A percentile compares a stretch with the other conserved stretches of the same genome.
Conservation (phyloP, 2,888 invertebrate genomes). For the Ernsta delagoae region DNA sequence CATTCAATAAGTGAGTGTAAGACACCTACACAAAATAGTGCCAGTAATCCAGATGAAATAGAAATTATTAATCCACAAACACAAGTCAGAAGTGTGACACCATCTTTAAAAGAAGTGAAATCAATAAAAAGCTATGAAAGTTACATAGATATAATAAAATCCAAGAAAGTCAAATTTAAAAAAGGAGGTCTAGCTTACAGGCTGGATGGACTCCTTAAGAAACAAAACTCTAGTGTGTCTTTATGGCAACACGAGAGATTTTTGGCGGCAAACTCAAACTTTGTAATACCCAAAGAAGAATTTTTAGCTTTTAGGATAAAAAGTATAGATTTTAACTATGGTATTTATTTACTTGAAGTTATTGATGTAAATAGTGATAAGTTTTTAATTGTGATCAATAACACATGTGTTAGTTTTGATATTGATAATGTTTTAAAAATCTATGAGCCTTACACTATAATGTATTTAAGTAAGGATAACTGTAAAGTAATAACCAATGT, state of each 20-base stretch:
- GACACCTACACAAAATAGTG: slow-evolving; percentile 54
- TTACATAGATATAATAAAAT: slow-evolving; percentile 16
- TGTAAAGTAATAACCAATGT: slow-evolving; percentile 67
- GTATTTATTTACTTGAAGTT: slow-evolving; percentile 60
- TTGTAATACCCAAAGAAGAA: slow-evolving; percentile 67
- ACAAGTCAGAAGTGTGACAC: slow-evolving; percentile 43
- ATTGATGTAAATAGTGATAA: slow-evolving; percentile 53
- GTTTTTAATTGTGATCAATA: slow-evolving; percentile 64
- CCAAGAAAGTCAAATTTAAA: slow-evolving; percentile 57
- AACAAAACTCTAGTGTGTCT: slow-evolving; percentile 71
- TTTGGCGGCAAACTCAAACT: slow-evolving; percentile 72
- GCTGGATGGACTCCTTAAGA: slow-evolving; percentile 70
- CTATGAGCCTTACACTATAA: slow-evolving; percentile 63
- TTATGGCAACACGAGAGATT: slow-evolving; percentile 84
- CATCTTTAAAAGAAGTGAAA: slow-evolving; percentile 24
- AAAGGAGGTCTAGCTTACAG: slow-evolving; percentile 76
- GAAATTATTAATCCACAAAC: slow-evolving; percentile 59
- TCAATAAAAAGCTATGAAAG: slow-evolving; percentile 43
- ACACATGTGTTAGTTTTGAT: slow-evolving; percentile 53
- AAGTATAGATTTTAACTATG: slow-evolving; percentile 62
- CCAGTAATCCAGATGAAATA: slow-evolving; percentile 59
- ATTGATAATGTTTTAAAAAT: slow-evolving; percentile 59
- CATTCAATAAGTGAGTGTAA: slow-evolving; percentile 69
- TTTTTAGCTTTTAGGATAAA: slow-evolving; percentile 57
- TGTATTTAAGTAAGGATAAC: slow-evolving; percentile 48